Percentiles rank a stretch among this genome's conserved stretches.
Evolutionary conservation across 2,113 vertebrate genomes (phyloP).

Genomic region (Cynoglossus semilaevis): DNA sequence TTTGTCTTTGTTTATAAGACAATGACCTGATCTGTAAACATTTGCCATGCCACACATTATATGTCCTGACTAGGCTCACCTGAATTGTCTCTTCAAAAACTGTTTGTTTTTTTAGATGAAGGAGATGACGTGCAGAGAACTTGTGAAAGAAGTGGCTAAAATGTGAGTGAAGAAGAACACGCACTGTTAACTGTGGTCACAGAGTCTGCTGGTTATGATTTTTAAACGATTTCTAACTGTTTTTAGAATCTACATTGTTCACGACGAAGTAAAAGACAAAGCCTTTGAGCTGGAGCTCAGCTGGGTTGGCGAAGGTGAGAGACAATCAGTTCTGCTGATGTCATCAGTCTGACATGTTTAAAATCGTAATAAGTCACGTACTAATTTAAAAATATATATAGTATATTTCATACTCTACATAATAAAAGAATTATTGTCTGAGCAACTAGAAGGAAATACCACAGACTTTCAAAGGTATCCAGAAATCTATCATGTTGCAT

Average conservation of each 20-base stretch:
- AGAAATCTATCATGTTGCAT: no score
- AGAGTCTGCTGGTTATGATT: neutral
- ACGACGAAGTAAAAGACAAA: constrained; percentile 99
- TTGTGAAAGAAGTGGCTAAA: constrained; percentile 98
- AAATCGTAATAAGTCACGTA: no score
- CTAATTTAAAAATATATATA: no score
- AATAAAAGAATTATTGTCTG: no score
- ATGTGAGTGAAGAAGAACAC: constrained; percentile 82
- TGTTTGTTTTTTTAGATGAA: constrained; percentile 83
- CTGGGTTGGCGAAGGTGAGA: constrained; percentile 96
- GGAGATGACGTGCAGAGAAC: constrained; percentile 94
- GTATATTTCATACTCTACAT: no score
- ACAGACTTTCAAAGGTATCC: no score
- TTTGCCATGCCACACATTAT: no score
- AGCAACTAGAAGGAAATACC: no score
- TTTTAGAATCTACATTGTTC: constrained; percentile 96
- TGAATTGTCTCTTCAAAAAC: no score
- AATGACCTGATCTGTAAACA: no score
- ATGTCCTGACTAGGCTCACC: neutral
- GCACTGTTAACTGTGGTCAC: neutral
- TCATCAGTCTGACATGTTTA: neutral
- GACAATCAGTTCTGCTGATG: neutral
- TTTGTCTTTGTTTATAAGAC: no score
- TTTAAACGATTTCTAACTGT: neutral
- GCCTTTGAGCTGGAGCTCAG: constrained; percentile 97